These are phyloP conservation scores for Nomada fabriciana DNA, from an alignment of 2,888 invertebrate species.

Conservation along the genomic window DNA sequence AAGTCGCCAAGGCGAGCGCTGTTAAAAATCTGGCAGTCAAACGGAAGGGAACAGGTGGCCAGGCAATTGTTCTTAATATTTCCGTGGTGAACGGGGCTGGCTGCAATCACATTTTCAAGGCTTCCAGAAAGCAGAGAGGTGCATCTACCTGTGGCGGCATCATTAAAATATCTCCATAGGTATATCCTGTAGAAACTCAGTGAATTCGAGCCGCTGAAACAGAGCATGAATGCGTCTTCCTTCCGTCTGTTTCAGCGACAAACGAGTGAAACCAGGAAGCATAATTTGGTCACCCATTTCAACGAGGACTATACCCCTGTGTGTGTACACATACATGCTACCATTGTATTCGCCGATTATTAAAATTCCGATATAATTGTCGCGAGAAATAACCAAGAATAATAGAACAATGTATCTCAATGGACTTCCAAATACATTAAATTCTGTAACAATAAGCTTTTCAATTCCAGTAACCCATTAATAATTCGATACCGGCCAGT, in stretches of 20 bases:
- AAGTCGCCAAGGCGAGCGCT: neutral
- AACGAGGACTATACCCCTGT: constrained; percentile 6
- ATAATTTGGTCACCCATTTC: constrained; percentile 63
- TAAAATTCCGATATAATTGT: neutral
- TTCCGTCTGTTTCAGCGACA: constrained; percentile 73
- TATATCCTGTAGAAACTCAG: constrained; percentile 82
- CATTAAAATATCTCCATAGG: constrained; percentile 72
- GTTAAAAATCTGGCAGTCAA: neutral
- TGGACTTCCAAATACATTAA: too few relatives aligned
- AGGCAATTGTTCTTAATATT: constrained; percentile 11
- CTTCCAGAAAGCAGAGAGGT: constrained; percentile 10
- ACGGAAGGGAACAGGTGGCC: neutral
- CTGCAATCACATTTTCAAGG: constrained; percentile 30
- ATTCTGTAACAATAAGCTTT: too few relatives aligned
- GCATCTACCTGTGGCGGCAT: constrained; percentile 34
- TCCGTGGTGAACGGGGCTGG: neutral
- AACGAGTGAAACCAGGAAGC: constrained; percentile 79
- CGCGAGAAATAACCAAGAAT: neutral
- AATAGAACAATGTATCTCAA: neutral
- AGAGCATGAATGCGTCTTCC: constrained; percentile 81
- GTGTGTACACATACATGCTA: neutral
- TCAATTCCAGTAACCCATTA: too few relatives aligned
- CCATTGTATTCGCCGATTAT: constrained; percentile 34
- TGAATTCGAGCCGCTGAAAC: constrained; percentile 77
- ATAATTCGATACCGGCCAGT: too few relatives aligned